phyloP scores from a whole-genome alignment of 2,888 invertebrate genomes.

The Nymphalis polychloros region DNA sequence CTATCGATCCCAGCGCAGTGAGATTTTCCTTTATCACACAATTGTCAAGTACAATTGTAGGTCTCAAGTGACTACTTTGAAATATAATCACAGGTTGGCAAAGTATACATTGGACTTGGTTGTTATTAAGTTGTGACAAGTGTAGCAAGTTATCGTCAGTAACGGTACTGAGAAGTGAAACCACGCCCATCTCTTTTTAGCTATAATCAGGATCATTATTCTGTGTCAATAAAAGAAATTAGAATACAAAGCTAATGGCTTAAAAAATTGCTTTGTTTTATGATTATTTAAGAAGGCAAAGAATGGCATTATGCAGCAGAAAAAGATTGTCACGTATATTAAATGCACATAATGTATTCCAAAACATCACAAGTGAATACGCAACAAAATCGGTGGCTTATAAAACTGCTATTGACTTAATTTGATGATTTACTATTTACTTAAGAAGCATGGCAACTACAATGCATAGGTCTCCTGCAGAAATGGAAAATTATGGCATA shows the following conservation, averaged over 20 bases:
- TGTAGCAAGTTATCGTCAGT: slow-evolving; percentile 34
- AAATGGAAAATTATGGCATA: too few relatives aligned
- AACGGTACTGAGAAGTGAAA: slow-evolving; percentile 30
- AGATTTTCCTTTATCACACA: slow-evolving; percentile 18
- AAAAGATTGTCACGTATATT: too few relatives aligned
- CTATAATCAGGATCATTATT: not conserved
- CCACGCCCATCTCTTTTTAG: slow-evolving; percentile 29
- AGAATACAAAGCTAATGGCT: not conserved
- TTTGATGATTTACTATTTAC: too few relatives aligned
- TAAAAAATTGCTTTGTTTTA: too few relatives aligned
- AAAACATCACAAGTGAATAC: too few relatives aligned
- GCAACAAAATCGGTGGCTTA: too few relatives aligned
- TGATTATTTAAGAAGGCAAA: too few relatives aligned
- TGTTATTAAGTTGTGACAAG: slow-evolving; percentile 32
- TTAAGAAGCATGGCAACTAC: too few relatives aligned
- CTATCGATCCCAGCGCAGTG: slow-evolving; percentile 14
- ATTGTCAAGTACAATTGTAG: slow-evolving; percentile 29
- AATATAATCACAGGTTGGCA: slow-evolving; percentile 28
- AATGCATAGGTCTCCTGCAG: too few relatives aligned
- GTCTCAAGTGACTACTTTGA: slow-evolving; percentile 23
- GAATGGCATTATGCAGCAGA: too few relatives aligned
- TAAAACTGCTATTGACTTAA: too few relatives aligned
- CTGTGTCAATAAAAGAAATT: not conserved
- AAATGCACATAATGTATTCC: too few relatives aligned
- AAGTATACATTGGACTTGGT: not conserved